These are phyloP conservation scores for Lasioglossum zephyrum DNA, from an alignment of 2,888 invertebrate genomes.

Conservation along the genomic window DNA sequence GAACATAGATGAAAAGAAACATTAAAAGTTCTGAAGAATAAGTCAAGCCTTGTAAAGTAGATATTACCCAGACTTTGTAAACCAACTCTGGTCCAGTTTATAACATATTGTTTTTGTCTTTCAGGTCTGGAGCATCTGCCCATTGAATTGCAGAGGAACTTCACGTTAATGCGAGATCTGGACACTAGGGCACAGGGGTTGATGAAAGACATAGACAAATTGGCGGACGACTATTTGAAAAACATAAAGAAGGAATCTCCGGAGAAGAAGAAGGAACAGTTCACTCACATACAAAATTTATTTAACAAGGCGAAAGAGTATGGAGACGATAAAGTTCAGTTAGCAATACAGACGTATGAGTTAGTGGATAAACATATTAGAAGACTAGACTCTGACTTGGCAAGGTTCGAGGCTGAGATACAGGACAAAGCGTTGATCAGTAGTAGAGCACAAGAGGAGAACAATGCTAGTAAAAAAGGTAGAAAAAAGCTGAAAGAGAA, in stretches of 20 bases:
- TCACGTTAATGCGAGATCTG: constrained; percentile 97
- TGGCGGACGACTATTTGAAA: constrained; percentile 92
- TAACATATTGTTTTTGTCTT: constrained; percentile 27
- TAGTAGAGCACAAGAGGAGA: constrained; percentile 89
- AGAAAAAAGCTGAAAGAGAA: constrained; percentile 90
- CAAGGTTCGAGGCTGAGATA: constrained; percentile 97
- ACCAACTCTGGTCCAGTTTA: neutral
- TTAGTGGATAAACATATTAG: constrained; percentile 99
- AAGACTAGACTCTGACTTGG: constrained; percentile 97
- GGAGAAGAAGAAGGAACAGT: constrained; percentile 93
- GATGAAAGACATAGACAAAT: constrained; percentile 95
- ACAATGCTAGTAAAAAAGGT: constrained; percentile 89
- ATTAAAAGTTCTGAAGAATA: too few relatives aligned
- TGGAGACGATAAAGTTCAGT: constrained; percentile 98
- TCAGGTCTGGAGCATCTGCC: constrained; percentile 96
- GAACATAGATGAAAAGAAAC: too few relatives aligned
- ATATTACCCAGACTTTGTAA: too few relatives aligned
- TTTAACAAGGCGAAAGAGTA: constrained; percentile 98
- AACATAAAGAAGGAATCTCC: constrained; percentile 89
- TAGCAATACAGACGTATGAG: constrained; percentile 99
- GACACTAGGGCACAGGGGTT: constrained; percentile 95
- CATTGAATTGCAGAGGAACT: constrained; percentile 97
- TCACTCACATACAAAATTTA: constrained; percentile 93
- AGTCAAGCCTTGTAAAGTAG: too few relatives aligned
- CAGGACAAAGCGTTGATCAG: constrained; percentile 96